phyloP scores from a whole-genome alignment of 2,797 vertebrate genomes.

The Telmatherina bonti region DNA sequence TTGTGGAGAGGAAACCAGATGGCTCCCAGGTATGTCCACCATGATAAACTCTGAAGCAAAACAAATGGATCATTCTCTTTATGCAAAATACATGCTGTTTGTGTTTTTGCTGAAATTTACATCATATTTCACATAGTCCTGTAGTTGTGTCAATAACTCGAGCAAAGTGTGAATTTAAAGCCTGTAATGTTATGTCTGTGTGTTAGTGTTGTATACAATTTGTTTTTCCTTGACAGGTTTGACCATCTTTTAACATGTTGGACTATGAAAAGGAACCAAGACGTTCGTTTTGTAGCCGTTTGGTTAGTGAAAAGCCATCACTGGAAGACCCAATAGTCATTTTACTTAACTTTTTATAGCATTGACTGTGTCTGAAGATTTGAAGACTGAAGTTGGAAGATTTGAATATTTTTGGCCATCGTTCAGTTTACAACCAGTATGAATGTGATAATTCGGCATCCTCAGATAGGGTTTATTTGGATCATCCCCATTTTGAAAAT shows the following conservation, averaged over 20 bases:
- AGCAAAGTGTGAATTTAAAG: constrained; percentile 44
- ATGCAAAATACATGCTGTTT: neutral
- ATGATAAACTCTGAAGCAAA: neutral
- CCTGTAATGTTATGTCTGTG: constrained; percentile 75
- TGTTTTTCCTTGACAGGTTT: constrained; percentile 86
- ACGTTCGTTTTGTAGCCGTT: constrained; percentile 50
- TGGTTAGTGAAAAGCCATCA: neutral
- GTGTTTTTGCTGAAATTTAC: neutral
- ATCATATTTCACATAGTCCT: neutral
- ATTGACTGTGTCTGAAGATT: constrained; percentile 5
- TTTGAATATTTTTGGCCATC: neutral
- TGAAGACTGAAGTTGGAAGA: neutral
- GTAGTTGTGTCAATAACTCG: too few species aligned
- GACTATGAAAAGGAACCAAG: constrained; percentile 74
- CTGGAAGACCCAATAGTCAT: neutral
- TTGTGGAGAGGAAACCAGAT: neutral
- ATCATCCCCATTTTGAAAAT: too few species aligned
- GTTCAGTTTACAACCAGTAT: neutral
- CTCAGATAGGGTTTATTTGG: neutral
- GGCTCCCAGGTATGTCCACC: constrained; percentile 12
- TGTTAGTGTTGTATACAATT: constrained; percentile 84
- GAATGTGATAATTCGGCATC: neutral
- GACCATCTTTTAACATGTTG: constrained; percentile 77
- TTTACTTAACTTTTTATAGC: neutral
- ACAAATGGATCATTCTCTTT: neutral